phyloP scores from a whole-genome alignment of 2,113 vertebrate species.

The Helogale parvula region DNA sequence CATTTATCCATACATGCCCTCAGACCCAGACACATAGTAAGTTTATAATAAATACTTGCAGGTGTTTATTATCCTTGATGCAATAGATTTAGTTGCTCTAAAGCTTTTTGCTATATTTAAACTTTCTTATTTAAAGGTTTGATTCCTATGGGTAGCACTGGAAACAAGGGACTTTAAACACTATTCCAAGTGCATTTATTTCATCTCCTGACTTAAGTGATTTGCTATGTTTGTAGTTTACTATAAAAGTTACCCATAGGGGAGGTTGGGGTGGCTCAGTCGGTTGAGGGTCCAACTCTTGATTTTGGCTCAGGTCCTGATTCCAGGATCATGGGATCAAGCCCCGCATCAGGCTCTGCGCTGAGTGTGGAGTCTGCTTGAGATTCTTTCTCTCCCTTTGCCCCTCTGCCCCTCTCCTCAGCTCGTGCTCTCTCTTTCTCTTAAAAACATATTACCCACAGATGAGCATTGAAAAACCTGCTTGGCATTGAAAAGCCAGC shows the following conservation, averaged over 20 bases:
- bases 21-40: not conserved
- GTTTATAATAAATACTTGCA: not conserved
- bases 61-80: not conserved
- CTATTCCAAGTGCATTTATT: not conserved
- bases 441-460: not conserved
- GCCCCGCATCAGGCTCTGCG: too few species aligned
- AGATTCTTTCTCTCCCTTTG: too few species aligned
- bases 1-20: not conserved
- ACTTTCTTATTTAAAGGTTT: conserved; percentile 17
- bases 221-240: not conserved
- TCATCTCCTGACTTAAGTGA: not conserved
- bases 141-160: not conserved
- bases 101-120: not conserved
- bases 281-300: too few species aligned
- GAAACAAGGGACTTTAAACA: conserved; percentile 21
- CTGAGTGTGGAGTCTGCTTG: too few species aligned
- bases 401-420: too few species aligned
- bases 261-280: too few species aligned
- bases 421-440: too few species aligned
- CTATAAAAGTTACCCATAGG: not conserved
- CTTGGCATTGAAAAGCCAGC: too few species aligned
- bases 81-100: conserved; percentile 7
- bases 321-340: too few species aligned
- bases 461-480: not conserved
- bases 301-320: too few species aligned